These are phyloP conservation scores for Bombus difficillimus DNA, from an alignment of 1,140 invertebrate species.

Conservation along the genomic window DNA sequence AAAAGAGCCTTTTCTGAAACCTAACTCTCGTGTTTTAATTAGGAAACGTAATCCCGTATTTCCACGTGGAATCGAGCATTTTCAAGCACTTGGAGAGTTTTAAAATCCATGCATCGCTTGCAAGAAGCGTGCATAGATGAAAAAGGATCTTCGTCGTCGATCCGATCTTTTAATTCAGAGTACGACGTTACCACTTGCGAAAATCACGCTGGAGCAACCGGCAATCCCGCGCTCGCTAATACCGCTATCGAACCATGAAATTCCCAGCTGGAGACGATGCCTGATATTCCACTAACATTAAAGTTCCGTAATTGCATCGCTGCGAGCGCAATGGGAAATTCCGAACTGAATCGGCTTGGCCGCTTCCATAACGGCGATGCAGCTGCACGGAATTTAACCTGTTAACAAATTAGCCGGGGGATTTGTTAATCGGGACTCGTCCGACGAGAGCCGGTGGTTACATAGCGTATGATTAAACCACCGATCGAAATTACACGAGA, in stretches of 20 bases:
- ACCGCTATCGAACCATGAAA: conserved; percentile 75
- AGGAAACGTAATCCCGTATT: no score
- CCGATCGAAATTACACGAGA: conserved; percentile 21
- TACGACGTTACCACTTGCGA: conserved; percentile 56
- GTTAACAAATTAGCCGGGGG: conserved; percentile 54
- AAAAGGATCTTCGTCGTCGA: conserved; percentile 41
- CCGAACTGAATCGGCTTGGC: not conserved
- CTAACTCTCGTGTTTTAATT: no score
- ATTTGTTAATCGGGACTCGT: conserved; percentile 30
- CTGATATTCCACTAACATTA: conserved; percentile 76
- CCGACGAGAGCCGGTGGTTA: not conserved
- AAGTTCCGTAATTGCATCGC: conserved; percentile 77
- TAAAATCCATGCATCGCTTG: conserved; percentile 12
- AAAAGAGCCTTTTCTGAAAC: no score
- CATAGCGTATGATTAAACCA: conserved; percentile 34
- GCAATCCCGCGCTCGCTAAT: conserved; percentile 65
- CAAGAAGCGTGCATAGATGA: not conserved
- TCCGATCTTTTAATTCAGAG: conserved; percentile 68
- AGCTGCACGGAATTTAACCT: conserved; percentile 33
- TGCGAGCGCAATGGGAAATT: conserved; percentile 67
- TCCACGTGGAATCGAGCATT: no score
- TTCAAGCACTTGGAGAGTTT: not conserved
- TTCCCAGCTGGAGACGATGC: conserved; percentile 74
- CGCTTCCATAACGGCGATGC: conserved; percentile 44
- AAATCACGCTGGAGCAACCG: not conserved